Base-by-base conservation (phyloP, 2,113 vertebrate genomes). In the Telmatochromis sp. region DNA sequence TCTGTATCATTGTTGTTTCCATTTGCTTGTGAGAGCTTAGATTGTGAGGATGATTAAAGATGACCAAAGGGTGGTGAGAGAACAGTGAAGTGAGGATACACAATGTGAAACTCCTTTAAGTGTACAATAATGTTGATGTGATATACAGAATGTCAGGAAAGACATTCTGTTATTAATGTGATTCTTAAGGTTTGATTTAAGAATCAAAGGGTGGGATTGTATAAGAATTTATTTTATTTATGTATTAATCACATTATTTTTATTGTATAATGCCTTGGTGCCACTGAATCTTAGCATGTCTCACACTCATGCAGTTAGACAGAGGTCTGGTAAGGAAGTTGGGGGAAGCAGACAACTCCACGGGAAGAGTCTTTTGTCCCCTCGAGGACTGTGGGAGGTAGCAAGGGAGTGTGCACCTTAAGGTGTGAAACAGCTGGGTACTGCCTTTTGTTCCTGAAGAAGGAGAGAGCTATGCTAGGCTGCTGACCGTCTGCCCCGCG, bases 371-470 rank as follows among this genome's bases (percentile, higher is more conserved):
- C 26, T 58, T 58, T 31, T 58, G 55, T 58, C 0, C 26, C 55
- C 55, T 9, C 7, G 26, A 4, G 55, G 26, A 9, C 55, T 58
- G 13, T 4, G 55, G 55, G 26, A 58, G 26, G 55, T 15, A 58
- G 55, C 55, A 31, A 58, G 26, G 26, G 26, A 58, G 26, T 31
- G 55, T 58, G 55, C 15, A 58, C 26, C 26, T 58, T 31, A 58
- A 28, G 13, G 2, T 5, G 55, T 3, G 0, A 58, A 58, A 58
- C 55, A 58, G 55, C 26, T 15, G 7, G 0, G 55, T 58, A 58
- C 2, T 58, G 55, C 55, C 26, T 58, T 58, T 58, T 58, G 55
- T 2, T 58, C 5, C 26, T 28, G 55, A 15, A 58, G 26, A 58
- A 2, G 13, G 26, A 58, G 13, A 1, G 7, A 17, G 55, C 55